These are phyloP conservation scores for Falco cherrug DNA, from an alignment of 2,797 vertebrate species.

Conservation along the genomic window DNA sequence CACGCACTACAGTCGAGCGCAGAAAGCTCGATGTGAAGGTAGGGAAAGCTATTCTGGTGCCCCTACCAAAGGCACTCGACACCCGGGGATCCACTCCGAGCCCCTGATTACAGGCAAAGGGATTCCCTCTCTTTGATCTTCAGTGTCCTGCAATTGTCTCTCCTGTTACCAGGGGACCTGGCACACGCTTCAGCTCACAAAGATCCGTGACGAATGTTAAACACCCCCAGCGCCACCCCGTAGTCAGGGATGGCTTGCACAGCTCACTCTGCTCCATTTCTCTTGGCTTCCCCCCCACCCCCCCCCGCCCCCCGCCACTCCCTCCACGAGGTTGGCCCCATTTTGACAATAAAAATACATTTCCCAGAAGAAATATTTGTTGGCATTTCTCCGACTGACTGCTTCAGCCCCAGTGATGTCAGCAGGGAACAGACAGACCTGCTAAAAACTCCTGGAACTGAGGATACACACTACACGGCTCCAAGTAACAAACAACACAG, in stretches of 20 bases:
- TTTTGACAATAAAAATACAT: slow-evolving; percentile 64
- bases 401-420: slow-evolving; percentile 5
- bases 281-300: background rate
- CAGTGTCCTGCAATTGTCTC: slow-evolving; percentile 58
- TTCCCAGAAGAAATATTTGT: slow-evolving; percentile 45
- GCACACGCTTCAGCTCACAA: slow-evolving; percentile 55
- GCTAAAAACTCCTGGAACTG: slow-evolving; percentile 13
- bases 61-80: background rate
- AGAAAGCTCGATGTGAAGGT: background rate
- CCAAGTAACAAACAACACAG: background rate
- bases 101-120: slow-evolving; percentile 45
- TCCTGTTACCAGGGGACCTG: slow-evolving; percentile 56
- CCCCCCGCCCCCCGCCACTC: no score
- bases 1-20: background rate
- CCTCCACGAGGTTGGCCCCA: background rate
- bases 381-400: slow-evolving; percentile 40
- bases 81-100: slow-evolving; percentile 30
- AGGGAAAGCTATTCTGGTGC: background rate
- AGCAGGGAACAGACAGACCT: slow-evolving; percentile 7
- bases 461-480: background rate
- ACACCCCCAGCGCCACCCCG: slow-evolving; percentile 35
- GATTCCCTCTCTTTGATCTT: slow-evolving; percentile 71
- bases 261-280: slow-evolving; percentile 68
- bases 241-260: slow-evolving; percentile 42
- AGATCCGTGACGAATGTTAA: slow-evolving; percentile 49